Base-by-base conservation (phyloP, 2,888 invertebrate genomes). In the Cancer borealis region DNA sequence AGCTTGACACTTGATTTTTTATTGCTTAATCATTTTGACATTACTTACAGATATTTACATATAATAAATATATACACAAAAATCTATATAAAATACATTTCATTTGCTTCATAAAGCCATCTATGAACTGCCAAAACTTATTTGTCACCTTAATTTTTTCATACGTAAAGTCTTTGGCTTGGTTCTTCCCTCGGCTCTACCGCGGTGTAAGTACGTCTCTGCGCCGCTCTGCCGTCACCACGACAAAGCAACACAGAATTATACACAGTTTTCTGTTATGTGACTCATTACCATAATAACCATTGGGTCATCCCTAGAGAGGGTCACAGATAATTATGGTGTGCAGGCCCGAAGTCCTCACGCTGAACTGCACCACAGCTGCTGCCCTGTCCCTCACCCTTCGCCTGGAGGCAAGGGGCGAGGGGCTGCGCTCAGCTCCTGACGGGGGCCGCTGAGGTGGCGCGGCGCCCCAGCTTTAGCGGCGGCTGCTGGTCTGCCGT, bases 11-110 rank as follows among this genome's bases (percentile, higher is more conserved):
- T 94, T 94, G 91, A 92, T 94, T 92, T 93, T 94, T 94, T 94
- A 94, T 94, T 94, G 94, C 94, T 94, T 92, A 91, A 30, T 92
- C 66, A 91, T 94, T 92, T 94, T 92, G 92, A 94, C 94, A 94
- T 94, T 94, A 94, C 94, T 94, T 94, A 94, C 94, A 94, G 92
- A 92, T 94, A 94, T 94, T 94, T 94, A 94, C 94, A 94, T 92
- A 94, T 94, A 94, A 94, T 94, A 94, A 94, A 94, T 94, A 94
- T 94, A 94, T 94, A 94, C 94, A 94, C 94, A 94, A 94, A 84
- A 91, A 90, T 94, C 94, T 94, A 94, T 94, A 94, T 92, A 94
- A 94, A 94, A 92, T 92, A 94, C 94, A 92, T 91, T 92, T 92
- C 92, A 94, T 94, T 94, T 94, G 92, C 92, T 92, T 94, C 94